phyloP scores from a whole-genome alignment of 2,797 vertebrate species.

The Streptopelia turtur region DNA sequence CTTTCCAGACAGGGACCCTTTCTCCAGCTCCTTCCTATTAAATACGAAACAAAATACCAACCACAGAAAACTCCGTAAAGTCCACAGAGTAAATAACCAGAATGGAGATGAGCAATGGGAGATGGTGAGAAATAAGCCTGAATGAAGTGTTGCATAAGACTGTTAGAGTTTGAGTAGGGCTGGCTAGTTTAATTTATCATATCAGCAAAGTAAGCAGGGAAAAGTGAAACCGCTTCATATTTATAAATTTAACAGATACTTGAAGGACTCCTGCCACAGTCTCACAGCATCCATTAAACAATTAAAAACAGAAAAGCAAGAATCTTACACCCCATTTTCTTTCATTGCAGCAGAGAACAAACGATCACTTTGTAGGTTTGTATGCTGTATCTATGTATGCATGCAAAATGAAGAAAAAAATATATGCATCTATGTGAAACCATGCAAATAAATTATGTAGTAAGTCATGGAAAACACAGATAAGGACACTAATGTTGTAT shows the following conservation, averaged over 20 bases:
- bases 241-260: neutral
- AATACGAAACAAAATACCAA: neutral
- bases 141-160: neutral
- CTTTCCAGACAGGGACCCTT: neutral
- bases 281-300: neutral
- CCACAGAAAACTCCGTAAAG: neutral
- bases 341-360: neutral
- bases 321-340: neutral
- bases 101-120: neutral
- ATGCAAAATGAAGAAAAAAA: neutral
- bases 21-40: neutral
- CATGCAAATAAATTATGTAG: neutral
- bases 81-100: neutral
- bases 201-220: neutral
- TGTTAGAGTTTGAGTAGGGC: neutral
- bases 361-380: neutral
- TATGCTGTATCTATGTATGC: neutral
- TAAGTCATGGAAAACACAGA: neutral
- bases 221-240: neutral
- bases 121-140: neutral
- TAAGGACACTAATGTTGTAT: neutral
- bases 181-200: neutral
- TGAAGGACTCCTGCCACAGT: neutral
- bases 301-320: neutral
- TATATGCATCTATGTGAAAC: neutral